Evolutionary conservation across 2,113 vertebrate species (phyloP).

Genomic region (Chamaea fasciata): DNA sequence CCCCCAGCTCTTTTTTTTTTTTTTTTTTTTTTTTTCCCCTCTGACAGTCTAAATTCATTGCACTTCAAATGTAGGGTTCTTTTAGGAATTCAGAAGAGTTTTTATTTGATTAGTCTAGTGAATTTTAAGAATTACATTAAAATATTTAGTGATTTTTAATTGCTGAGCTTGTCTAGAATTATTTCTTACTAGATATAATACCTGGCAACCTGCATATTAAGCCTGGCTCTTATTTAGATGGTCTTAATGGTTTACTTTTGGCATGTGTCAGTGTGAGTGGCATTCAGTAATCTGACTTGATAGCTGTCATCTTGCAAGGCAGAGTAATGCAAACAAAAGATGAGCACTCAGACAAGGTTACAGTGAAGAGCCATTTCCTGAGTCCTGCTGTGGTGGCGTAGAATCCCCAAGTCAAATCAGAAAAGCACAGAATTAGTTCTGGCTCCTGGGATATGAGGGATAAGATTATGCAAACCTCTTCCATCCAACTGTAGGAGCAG

Average conservation of each 20-base stretch:
- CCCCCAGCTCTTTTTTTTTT: fast-evolving
- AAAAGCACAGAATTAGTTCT: slow-evolving; percentile 26
- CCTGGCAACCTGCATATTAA: neutral
- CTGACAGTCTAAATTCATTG: neutral
- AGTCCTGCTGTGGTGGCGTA: neutral
- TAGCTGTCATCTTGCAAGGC: slow-evolving; percentile 63
- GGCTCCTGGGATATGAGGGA: neutral
- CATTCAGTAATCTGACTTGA: slow-evolving; percentile 62
- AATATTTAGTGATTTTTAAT: neutral
- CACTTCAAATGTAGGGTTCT: fast-evolving
- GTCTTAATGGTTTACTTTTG: slow-evolving; percentile 49
- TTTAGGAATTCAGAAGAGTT: neutral
- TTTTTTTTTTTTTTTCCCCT: neutral
- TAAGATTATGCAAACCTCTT: slow-evolving; percentile 22
- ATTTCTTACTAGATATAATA: neutral
- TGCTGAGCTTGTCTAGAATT: neutral
- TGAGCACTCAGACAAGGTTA: slow-evolving; percentile 44
- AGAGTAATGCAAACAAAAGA: slow-evolving; percentile 40
- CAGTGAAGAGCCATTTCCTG: slow-evolving; percentile 1
- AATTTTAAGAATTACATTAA: neutral
- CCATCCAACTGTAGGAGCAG: neutral
- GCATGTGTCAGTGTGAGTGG: slow-evolving; percentile 28
- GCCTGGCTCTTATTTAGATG: neutral
- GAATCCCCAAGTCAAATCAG: slow-evolving; percentile 44
- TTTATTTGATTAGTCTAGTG: neutral